phyloP scores from a whole-genome alignment of 2,113 vertebrate genomes.

The Anguilla japonica region DNA sequence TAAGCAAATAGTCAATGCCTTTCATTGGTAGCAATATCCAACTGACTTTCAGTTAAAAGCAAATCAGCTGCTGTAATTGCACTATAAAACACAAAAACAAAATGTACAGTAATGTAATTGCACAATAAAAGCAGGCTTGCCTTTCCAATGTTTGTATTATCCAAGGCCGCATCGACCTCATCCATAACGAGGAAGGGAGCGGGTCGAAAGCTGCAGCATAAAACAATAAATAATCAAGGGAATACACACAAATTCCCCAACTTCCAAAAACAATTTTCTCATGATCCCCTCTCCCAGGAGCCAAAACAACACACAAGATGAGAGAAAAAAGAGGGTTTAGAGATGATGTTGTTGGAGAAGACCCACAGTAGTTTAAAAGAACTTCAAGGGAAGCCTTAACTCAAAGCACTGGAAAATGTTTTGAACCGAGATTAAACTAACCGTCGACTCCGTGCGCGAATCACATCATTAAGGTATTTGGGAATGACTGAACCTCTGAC shows the following conservation, averaged over 20 bases:
- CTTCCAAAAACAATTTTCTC: not conserved
- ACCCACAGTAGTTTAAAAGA: no score
- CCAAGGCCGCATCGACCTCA: conserved; percentile 92
- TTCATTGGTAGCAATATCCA: not conserved
- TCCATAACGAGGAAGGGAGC: conserved; percentile 92
- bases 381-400: no score
- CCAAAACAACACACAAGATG: not conserved
- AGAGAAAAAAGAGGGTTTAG: not conserved
- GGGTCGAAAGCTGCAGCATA: conserved; percentile 79
- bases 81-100: not conserved
- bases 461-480: not conserved
- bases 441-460: not conserved
- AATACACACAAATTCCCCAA: not conserved
- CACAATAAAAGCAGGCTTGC: conserved; percentile 61
- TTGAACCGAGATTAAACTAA: not conserved
- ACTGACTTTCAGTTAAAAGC: not conserved
- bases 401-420: no score
- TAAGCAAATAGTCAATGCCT: not conserved
- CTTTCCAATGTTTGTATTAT: conserved; percentile 91
- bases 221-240: not conserved
- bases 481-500: not conserved
- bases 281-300: not conserved
- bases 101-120: not conserved
- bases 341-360: not conserved
- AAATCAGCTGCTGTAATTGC: not conserved